These are phyloP conservation scores for Eublepharis macularius DNA, from an alignment of 2,113 vertebrate species.

Conservation along the genomic window DNA sequence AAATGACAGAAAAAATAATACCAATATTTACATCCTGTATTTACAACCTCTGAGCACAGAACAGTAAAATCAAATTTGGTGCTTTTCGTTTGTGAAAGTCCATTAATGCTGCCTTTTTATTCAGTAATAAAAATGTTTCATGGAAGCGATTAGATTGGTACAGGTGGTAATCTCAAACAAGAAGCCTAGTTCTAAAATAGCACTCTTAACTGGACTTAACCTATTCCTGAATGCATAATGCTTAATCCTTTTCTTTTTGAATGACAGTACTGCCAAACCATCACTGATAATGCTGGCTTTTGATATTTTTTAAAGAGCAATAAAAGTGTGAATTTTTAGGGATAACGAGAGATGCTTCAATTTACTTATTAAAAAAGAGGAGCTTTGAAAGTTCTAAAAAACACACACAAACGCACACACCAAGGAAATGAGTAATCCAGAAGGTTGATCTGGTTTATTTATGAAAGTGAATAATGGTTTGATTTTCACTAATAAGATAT, in stretches of 20 bases:
- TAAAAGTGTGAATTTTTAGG: constrained; percentile 17
- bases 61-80: neutral
- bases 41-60: neutral
- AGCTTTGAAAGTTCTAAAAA: too few relatives aligned
- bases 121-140: constrained; percentile 20
- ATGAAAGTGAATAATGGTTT: too few relatives aligned
- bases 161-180: constrained; percentile 49
- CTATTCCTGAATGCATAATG: constrained; percentile 23
- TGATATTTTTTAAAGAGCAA: neutral
- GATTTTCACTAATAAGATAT: too few relatives aligned
- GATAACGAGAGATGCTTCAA: neutral
- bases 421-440: too few relatives aligned
- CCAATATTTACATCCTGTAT: accelerated
- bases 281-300: constrained; percentile 9
- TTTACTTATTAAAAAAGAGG: too few relatives aligned
- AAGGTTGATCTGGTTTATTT: too few relatives aligned
- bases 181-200: constrained; percentile 49
- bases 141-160: constrained; percentile 30
- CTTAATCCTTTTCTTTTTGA: constrained; percentile 58
- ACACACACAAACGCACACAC: too few relatives aligned
- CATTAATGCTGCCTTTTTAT: constrained; percentile 20
- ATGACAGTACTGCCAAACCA: constrained; percentile 20
- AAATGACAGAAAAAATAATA: neutral
- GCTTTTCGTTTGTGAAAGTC: neutral
- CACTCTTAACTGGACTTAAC: constrained; percentile 45